A percentile compares a stretch with the other conserved stretches of the same genome.
Evolutionary conservation across 2,888 invertebrate genomes (phyloP).

Genomic region (Nowickia ferox): DNA sequence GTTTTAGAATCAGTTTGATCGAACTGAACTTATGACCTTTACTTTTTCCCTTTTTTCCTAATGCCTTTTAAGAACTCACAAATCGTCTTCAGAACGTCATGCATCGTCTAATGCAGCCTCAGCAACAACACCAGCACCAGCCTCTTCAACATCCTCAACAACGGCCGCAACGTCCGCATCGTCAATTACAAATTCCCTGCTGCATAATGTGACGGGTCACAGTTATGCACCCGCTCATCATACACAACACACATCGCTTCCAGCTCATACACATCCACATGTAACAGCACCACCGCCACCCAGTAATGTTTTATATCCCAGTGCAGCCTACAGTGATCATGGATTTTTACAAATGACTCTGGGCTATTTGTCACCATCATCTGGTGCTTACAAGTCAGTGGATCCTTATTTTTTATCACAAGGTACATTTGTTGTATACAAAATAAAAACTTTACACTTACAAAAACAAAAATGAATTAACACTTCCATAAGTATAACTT

Average conservation of each 20-base stretch:
- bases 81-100: constrained; percentile 57
- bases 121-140: constrained; percentile 33
- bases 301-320: constrained; percentile 81
- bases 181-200: constrained; percentile 64
- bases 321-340: constrained; percentile 82
- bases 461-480: constrained; percentile 43
- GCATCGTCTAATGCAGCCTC: constrained; percentile 18
- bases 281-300: constrained; percentile 73
- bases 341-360: constrained; percentile 89
- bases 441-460: constrained; percentile 8
- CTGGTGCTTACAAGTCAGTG: constrained; percentile 88
- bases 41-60: background rate
- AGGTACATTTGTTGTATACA: constrained; percentile 83
- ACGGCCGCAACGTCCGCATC: constrained; percentile 38
- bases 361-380: constrained; percentile 86
- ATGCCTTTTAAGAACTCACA: constrained; percentile 47
- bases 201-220: constrained; percentile 66
- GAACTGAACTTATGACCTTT: background rate
- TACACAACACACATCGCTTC: constrained; percentile 46
- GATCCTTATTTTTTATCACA: constrained; percentile 89
- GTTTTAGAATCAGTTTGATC: background rate
- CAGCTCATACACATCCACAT: constrained; percentile 70
- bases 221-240: constrained; percentile 73
- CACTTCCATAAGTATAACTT: constrained; percentile 34
- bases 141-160: constrained; percentile 9